Percentiles rank a stretch among this genome's conserved stretches.
Conservation (phyloP, 64 coral and sea anemone genomes). For the Trachythela sp. region DNA sequence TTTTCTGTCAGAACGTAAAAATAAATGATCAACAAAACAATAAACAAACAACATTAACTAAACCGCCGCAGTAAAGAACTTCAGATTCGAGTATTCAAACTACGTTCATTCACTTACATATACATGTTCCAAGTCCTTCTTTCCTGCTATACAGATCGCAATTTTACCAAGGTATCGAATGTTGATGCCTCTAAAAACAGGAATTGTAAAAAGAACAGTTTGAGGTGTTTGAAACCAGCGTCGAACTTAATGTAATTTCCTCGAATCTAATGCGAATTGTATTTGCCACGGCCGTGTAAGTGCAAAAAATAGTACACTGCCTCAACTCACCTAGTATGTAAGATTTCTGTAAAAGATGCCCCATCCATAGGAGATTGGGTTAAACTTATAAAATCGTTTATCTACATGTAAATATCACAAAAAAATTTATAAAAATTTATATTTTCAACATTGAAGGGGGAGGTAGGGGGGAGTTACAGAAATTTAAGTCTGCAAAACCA, state of each 20-base stretch:
- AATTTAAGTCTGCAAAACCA: too few relatives aligned
- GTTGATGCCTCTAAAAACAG: conserved; percentile 69
- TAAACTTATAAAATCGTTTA: conserved; percentile 87
- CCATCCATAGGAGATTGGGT: conserved; percentile 89
- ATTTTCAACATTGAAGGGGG: too few relatives aligned
- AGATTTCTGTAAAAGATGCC: conserved; percentile 74
- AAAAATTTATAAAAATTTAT: background rate
- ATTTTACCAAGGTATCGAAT: conserved; percentile 86
- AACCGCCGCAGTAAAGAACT: too few relatives aligned
- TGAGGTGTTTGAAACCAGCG: too few relatives aligned
- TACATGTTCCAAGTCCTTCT: conserved; percentile 78
- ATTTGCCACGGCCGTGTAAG: too few relatives aligned
- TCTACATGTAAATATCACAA: conserved; percentile 19
- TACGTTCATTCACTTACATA: conserved; percentile 55
- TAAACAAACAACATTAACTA: too few relatives aligned
- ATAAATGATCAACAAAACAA: background rate
- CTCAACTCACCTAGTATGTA: conserved; percentile 74
- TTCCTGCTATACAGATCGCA: conserved; percentile 46
- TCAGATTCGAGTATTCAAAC: too few relatives aligned
- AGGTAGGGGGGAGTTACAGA: too few relatives aligned
- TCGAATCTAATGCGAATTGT: background rate
- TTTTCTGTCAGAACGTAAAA: conserved; percentile 59
- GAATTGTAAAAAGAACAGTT: too few relatives aligned
- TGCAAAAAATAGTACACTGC: background rate
- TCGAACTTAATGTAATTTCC: too few relatives aligned